These are phyloP conservation scores for Harpalus rubripes DNA, from an alignment of 2,888 invertebrate species.

Conservation along the genomic window DNA sequence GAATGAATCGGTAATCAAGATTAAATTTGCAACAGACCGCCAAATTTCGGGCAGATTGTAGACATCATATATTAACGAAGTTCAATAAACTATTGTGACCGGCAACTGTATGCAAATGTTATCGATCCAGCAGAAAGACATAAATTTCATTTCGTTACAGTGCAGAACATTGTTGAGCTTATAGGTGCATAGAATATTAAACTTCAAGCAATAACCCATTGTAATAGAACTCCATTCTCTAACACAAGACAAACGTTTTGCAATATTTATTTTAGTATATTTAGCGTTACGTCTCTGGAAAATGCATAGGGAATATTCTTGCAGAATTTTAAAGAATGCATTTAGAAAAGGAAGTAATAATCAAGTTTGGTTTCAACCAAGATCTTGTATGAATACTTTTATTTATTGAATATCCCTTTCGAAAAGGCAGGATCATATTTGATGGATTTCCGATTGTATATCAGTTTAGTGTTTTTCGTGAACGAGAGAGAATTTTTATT, in stretches of 20 bases:
- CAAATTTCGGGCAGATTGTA: too few relatives aligned
- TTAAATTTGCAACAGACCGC: too few relatives aligned
- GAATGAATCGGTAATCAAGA: too few relatives aligned
- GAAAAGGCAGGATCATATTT: too few relatives aligned
- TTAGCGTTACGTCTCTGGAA: not conserved
- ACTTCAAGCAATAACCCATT: slow-evolving; percentile 34
- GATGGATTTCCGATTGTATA: too few relatives aligned
- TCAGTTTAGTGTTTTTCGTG: too few relatives aligned
- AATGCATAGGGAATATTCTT: not conserved
- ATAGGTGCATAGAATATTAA: slow-evolving; percentile 51
- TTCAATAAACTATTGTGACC: slow-evolving; percentile 49
- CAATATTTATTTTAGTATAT: slow-evolving; percentile 27
- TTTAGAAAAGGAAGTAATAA: too few relatives aligned
- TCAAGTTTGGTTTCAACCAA: too few relatives aligned
- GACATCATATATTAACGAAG: not conserved
- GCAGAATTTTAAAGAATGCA: slow-evolving; percentile 5
- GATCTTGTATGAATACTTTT: too few relatives aligned
- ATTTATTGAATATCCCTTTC: too few relatives aligned
- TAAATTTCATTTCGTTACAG: slow-evolving; percentile 32
- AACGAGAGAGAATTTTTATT: too few relatives aligned
- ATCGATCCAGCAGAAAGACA: slow-evolving; percentile 27
- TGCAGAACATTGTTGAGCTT: slow-evolving; percentile 22
- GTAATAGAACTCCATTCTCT: slow-evolving; percentile 4
- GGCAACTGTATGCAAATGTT: slow-evolving; percentile 29
- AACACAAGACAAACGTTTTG: slow-evolving; percentile 28